Evolutionary conservation across 2,888 invertebrate species (phyloP).

Genomic region (Macrosiphum euphorbiae): DNA sequence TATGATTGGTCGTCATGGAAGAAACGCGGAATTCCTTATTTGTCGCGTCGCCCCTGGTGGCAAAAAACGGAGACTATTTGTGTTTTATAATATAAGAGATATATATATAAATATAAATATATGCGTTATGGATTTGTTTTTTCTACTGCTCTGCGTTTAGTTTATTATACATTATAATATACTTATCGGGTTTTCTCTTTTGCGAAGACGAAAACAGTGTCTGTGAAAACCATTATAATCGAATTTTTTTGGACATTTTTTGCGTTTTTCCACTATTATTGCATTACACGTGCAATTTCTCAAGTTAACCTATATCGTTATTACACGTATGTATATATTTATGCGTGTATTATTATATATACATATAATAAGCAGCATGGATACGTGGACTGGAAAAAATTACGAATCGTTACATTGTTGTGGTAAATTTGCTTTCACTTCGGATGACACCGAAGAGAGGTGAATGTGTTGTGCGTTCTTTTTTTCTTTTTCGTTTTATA

Average conservation of each 20-base stretch:
- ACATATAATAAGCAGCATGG: neutral
- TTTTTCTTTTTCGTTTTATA: constrained; percentile 29
- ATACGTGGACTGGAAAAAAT: constrained; percentile 45
- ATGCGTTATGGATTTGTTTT: constrained; percentile 17
- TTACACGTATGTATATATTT: neutral
- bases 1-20: too few species aligned
- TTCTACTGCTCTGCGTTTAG: neutral
- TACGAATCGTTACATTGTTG: constrained; percentile 43
- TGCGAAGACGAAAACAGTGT: constrained; percentile 34
- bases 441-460: constrained; percentile 52
- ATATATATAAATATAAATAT: neutral
- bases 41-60: too few species aligned
- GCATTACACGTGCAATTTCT: constrained; percentile 41
- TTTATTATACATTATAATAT: neutral
- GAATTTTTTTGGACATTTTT: constrained; percentile 47
- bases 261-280: constrained; percentile 23
- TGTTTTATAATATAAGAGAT: too few species aligned
- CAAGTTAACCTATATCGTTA: constrained; percentile 3
- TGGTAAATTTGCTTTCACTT: constrained; percentile 63
- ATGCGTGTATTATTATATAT: neutral
- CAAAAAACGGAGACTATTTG: too few species aligned
- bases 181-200: constrained; percentile 45
- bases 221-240: constrained; percentile 38
- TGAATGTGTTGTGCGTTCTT: constrained; percentile 19
- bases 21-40: too few species aligned